A percentile compares a stretch with the other conserved stretches of the same genome.
Conservation (phyloP, 2,888 invertebrate species). For the Scaptomyza cyrtandrae region DNA sequence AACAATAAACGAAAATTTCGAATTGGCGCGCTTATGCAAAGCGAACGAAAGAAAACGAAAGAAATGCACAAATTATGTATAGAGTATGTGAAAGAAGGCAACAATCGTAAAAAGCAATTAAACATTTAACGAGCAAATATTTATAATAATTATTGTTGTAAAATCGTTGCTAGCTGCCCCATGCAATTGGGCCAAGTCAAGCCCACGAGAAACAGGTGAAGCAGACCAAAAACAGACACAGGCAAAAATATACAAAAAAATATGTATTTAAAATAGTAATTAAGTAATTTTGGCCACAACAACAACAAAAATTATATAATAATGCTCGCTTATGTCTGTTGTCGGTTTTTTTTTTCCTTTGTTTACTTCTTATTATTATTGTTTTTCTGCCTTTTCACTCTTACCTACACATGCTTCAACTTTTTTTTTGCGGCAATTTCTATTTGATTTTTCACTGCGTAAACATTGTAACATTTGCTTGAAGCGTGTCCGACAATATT, state of each 20-base stretch:
- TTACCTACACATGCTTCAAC: neutral
- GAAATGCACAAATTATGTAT: slow-evolving; percentile 58
- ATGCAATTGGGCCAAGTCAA: slow-evolving; percentile 33
- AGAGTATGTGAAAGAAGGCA: slow-evolving; percentile 17
- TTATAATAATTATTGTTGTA: slow-evolving; percentile 48
- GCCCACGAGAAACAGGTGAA: slow-evolving; percentile 6
- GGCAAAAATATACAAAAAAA: neutral
- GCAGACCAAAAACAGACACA: neutral
- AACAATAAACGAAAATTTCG: slow-evolving; percentile 20
- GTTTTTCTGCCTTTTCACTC: neutral
- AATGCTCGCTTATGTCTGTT: slow-evolving; percentile 42
- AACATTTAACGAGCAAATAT: slow-evolving; percentile 40
- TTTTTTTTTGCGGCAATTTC: slow-evolving; percentile 6
- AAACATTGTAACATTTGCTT: slow-evolving; percentile 21
- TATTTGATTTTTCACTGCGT: slow-evolving; percentile 42
- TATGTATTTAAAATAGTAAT: slow-evolving; percentile 16
- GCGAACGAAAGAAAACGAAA: slow-evolving; percentile 42
- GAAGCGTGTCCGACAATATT: slow-evolving; percentile 28
- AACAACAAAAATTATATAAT: slow-evolving; percentile 45
- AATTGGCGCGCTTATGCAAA: slow-evolving; percentile 59
- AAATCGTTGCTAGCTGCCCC: slow-evolving; percentile 32
- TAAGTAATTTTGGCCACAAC: slow-evolving; percentile 21
- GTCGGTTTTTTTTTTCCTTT: slow-evolving; percentile 24
- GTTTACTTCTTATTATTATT: slow-evolving; percentile 23
- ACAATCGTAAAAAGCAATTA: slow-evolving; percentile 39